Evolutionary conservation across 1,140 invertebrate genomes (phyloP).

Genomic region (Orchesella cincta): DNA sequence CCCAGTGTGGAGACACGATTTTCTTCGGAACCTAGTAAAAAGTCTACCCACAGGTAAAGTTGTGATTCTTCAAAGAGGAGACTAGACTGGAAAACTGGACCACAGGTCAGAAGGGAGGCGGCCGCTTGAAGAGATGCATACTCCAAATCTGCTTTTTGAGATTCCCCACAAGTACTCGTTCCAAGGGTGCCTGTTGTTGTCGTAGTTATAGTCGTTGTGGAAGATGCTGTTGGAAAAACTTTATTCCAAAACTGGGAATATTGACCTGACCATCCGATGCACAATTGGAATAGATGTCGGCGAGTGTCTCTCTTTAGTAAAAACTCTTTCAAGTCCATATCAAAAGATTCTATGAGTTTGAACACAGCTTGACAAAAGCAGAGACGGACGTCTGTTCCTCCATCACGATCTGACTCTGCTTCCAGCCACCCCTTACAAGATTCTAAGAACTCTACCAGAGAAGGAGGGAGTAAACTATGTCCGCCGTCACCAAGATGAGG

Average conservation of each 20-base stretch:
- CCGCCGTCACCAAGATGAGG: constrained; percentile 29
- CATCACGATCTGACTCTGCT: constrained; percentile 47
- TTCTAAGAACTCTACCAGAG: constrained; percentile 47
- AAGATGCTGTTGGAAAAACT: constrained; percentile 16
- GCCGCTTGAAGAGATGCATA: constrained; percentile 79
- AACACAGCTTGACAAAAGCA: constrained; percentile 45
- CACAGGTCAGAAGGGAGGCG: constrained; percentile 91
- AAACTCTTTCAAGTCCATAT: constrained; percentile 59
- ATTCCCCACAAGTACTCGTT: constrained; percentile 32
- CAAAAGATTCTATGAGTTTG: constrained; percentile 41
- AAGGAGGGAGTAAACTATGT: constrained; percentile 30
- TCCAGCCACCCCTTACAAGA: constrained; percentile 47
- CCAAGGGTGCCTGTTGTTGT: neutral
- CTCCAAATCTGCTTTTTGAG: constrained; percentile 64
- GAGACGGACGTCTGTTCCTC: constrained; percentile 45
- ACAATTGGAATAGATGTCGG: constrained; percentile 84
- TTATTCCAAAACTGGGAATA: constrained; percentile 65
- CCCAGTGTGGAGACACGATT: constrained; percentile 70
- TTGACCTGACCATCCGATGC: constrained; percentile 88
- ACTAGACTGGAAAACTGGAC: constrained; percentile 81
- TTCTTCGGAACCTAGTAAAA: constrained; percentile 82
- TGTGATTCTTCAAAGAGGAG: constrained; percentile 83
- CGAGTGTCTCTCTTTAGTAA: constrained; percentile 84
- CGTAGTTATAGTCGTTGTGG: neutral
- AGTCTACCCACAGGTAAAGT: constrained; percentile 90